These are phyloP conservation scores for Tenrec ecaudatus DNA, from an alignment of 2,113 vertebrate genomes.

Conservation along the genomic window DNA sequence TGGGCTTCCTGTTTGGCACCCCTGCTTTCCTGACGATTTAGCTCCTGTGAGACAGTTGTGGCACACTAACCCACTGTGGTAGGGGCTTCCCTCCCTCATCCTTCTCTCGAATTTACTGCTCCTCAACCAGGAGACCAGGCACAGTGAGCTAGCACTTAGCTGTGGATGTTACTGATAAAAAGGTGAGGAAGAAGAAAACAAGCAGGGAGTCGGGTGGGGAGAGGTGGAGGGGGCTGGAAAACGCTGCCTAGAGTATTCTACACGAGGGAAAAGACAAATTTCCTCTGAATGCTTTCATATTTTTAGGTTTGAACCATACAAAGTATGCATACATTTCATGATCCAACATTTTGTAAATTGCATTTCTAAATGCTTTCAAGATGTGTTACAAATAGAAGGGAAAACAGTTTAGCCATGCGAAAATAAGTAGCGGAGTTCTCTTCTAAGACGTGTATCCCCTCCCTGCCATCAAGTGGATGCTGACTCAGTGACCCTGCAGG, in stretches of 20 bases:
- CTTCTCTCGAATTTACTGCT: background rate
- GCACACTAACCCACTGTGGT: background rate
- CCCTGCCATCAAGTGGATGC: too few species aligned
- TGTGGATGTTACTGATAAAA: constrained; percentile 23
- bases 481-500: too few species aligned
- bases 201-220: too few species aligned
- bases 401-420: background rate
- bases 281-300: background rate
- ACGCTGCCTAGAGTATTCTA: background rate
- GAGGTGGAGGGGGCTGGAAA: background rate
- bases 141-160: background rate
- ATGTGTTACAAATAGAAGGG: background rate
- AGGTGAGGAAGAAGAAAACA: background rate
- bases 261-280: background rate
- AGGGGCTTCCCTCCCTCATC: background rate
- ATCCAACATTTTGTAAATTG: background rate
- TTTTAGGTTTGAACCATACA: constrained; percentile 1
- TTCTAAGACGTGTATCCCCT: background rate
- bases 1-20: background rate
- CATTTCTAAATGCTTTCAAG: background rate
- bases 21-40: background rate
- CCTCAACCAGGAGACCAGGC: background rate
- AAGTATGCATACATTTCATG: background rate
- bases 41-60: background rate
- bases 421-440: background rate